Percentiles rank a stretch among this genome's conserved stretches.
These are phyloP conservation scores for Cryptosula pallasiana DNA, from an alignment of 2,888 invertebrate species.

Conservation along the genomic window DNA sequence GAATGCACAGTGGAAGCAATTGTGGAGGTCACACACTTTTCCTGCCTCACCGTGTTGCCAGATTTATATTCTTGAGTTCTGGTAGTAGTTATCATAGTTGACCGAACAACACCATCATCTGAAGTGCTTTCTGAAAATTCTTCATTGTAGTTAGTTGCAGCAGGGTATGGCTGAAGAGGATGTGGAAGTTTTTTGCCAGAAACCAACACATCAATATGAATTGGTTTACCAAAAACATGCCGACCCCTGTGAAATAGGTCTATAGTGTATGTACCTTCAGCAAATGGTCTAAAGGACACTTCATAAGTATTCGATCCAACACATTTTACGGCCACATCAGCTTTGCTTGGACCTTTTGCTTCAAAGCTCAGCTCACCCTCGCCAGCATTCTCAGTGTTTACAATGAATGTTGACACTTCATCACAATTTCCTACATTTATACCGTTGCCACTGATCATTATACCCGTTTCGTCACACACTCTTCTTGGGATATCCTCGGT, in stretches of 20 bases:
- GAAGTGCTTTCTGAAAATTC: not conserved
- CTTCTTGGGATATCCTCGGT: not conserved
- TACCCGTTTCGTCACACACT: not conserved
- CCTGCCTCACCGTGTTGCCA: not conserved
- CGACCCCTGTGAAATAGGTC: not conserved
- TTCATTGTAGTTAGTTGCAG: not conserved
- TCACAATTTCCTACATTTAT: not conserved
- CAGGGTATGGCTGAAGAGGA: too few relatives aligned
- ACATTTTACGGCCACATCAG: not conserved
- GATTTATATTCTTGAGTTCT: not conserved
- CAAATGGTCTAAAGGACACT: not conserved
- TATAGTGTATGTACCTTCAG: not conserved
- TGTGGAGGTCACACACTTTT: not conserved
- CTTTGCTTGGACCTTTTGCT: not conserved
- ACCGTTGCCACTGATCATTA: not conserved
- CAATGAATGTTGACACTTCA: not conserved
- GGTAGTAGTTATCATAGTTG: not conserved
- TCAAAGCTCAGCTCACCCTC: not conserved
- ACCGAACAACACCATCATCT: not conserved
- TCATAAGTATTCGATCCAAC: not conserved
- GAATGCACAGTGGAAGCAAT: too few relatives aligned
- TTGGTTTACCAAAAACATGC: not conserved
- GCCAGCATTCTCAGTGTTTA: not conserved
- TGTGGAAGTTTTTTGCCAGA: too few relatives aligned
- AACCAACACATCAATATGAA: not conserved